Conservation (phyloP, 2,888 invertebrate species). For the Anoplius nigerrimus region DNA sequence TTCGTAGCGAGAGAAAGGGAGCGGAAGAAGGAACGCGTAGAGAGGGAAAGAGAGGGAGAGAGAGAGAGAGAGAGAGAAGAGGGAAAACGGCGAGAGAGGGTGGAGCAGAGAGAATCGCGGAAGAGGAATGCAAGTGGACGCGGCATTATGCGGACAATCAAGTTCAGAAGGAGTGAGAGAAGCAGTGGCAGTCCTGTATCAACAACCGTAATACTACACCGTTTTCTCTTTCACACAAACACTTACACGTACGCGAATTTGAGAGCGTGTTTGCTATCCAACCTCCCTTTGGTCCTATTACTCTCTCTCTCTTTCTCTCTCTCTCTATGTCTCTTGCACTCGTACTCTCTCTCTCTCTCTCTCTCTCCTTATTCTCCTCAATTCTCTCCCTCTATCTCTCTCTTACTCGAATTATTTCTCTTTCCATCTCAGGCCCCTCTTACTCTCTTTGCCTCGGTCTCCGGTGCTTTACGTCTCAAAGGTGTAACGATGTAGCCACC, state of each 20-base stretch:
- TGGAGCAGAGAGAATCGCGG: conserved; percentile 42
- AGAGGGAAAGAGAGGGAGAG: conserved; percentile 11
- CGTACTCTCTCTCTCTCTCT: no score
- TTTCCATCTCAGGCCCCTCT: neutral
- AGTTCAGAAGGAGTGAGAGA: conserved; percentile 38
- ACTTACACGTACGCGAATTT: neutral
- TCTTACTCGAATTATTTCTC: neutral
- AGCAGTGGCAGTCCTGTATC: conserved; percentile 23
- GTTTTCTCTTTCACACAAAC: conserved; percentile 5
- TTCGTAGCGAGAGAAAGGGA: conserved; percentile 29
- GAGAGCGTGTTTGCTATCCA: neutral
- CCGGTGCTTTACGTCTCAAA: conserved; percentile 38
- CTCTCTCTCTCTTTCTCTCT: conserved; percentile 3
- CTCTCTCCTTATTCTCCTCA: neutral
- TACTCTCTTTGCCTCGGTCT: conserved; percentile 21
- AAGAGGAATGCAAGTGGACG: conserved; percentile 38
- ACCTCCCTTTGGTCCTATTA: neutral
- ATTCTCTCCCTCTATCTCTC: conserved; percentile 3
- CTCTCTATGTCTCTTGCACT: neutral
- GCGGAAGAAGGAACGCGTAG: conserved; percentile 22
- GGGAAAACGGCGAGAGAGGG: neutral
- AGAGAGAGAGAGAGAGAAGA: no score
- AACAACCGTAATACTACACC: conserved; percentile 24
- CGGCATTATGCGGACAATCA: conserved; percentile 52
- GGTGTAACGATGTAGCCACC: conserved; percentile 44